Base-by-base conservation (phyloP, 2,797 vertebrate genomes). In the Neoniphon sammara region DNA sequence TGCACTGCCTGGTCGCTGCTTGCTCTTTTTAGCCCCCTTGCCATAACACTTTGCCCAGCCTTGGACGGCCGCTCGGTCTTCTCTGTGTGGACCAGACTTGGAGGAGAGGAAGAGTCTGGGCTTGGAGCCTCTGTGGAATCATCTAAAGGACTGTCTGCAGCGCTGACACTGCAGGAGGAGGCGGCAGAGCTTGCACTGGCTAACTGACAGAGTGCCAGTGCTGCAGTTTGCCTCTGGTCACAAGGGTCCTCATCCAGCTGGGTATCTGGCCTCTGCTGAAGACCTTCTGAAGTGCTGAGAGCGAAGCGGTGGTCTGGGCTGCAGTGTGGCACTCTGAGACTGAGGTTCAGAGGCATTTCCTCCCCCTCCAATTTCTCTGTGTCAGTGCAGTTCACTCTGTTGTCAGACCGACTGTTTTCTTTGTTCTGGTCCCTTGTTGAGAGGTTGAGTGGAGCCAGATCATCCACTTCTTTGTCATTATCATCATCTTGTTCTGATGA, bases 191-290 rank as follows among this genome's bases (percentile, higher is more conserved):
- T 95, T 58, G 95, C 96, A 0, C 87, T 92, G 0, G 97, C 96
- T n/a, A 99, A 91, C 81, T 99, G 97, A 86, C 97, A 99, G 73
- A 99, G 96, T 0, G 98, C 97, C 44, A 99, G 95, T 0, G 97
- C 98, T 0, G 97, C 98, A 0, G 94, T 96, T 87, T 97, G 97
- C 85, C 97, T 97, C 89, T 97, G 96, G 0, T 98, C 97, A 6
- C 93, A 93, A 11, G 91, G 91, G 64, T 97, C 96, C 44, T 94
- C 93, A 0, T 91, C 89, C 9, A 81, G 72, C 21, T 76, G 62
- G 4, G 20, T 2, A 5, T 70, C 66, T 7, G 18, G 31, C 54
- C 34, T 56, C 27, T 60, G 76, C 57, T 74, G 78, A n/a, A 68
- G 77, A 25, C 76, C 66, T 23, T 84, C 78, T 1, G 82, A 80